Base-by-base conservation (phyloP, 2,888 invertebrate species). In the Metacarcinus magister region DNA sequence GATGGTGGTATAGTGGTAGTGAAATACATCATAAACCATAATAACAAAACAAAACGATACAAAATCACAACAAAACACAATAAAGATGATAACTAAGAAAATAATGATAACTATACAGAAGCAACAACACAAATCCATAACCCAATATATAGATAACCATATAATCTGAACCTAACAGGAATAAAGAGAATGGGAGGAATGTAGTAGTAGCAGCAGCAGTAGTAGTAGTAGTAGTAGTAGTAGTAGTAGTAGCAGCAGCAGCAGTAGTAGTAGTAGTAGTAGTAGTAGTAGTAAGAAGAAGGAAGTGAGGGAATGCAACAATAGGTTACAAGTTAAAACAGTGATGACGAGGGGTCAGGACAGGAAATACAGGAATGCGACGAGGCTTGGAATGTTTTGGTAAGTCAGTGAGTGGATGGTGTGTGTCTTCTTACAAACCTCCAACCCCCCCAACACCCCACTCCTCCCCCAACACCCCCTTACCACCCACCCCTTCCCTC, bases 341-440 rank as follows among this genome's bases (percentile, higher is more conserved):
- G n/a, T n/a, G 82, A 28, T 82, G 82, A 82, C 82, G 28, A 7
- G 32, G 10, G 32, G 32, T 32, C 10, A 54, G 82, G 28, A 75
- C 82, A 82, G 82, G 82, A 82, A 82, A 82, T 82, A 82, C 82
- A 82, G 82, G 82, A 82, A 82, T 82, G 82, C 82, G 82, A 82
- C 10, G 32, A 82, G 82, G 23, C 13, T 32, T 23, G 82, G 82
- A 82, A 82, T 82, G 82, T 32, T 67, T 82, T 82, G 82, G 82
- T 32, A 32, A 82, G 32, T 10, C 32, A 32, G 28, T 82, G 82
- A 39, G 39, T 39, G 39, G 39, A 39, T 39, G 39, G 39, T 39
- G 39, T 39, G 32, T 82, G 82, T 82, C 32, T 82, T 82, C 82
- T 32, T 32, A 10, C 67, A 0, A n/a, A 23, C 67, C 23, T 23